Conservation (phyloP, 2,113 vertebrate species). For the Pitta sordida region DNA sequence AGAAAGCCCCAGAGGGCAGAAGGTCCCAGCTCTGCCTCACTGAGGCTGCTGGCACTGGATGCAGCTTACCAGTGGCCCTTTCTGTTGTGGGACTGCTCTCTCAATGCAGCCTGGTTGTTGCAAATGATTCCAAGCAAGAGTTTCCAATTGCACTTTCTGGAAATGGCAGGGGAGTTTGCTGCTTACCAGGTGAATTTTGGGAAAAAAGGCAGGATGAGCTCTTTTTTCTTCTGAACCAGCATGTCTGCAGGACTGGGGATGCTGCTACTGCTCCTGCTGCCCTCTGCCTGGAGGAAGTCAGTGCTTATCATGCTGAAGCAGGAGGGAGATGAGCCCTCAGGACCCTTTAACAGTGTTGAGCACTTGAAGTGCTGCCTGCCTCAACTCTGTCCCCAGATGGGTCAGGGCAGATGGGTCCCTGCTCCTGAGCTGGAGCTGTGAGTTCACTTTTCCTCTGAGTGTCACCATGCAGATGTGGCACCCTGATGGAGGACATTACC, state of each 20-base stretch:
- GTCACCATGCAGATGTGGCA: neutral
- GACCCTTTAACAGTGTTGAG: neutral
- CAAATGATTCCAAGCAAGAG: neutral
- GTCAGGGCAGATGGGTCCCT: neutral
- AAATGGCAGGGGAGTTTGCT: neutral
- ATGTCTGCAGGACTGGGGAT: neutral
- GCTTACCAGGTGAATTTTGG: neutral
- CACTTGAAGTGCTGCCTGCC: neutral
- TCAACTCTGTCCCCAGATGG: neutral
- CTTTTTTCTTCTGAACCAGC: neutral
- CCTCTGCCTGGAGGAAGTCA: rapidly evolving
- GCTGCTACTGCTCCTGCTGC: neutral
- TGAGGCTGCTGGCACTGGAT: neutral
- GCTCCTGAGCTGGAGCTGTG: neutral
- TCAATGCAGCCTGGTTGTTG: neutral
- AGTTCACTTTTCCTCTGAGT: neutral
- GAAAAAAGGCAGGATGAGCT: neutral
- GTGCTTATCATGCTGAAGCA: neutral
- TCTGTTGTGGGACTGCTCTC: neutral
- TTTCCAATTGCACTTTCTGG: rapidly evolving
- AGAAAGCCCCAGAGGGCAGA: neutral
- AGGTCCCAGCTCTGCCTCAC: neutral
- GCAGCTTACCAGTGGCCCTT: neutral
- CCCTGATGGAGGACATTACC: neutral
- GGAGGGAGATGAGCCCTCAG: neutral